phyloP scores from a whole-genome alignment of 2,888 invertebrate species.

The Ochropleura leucogaster region DNA sequence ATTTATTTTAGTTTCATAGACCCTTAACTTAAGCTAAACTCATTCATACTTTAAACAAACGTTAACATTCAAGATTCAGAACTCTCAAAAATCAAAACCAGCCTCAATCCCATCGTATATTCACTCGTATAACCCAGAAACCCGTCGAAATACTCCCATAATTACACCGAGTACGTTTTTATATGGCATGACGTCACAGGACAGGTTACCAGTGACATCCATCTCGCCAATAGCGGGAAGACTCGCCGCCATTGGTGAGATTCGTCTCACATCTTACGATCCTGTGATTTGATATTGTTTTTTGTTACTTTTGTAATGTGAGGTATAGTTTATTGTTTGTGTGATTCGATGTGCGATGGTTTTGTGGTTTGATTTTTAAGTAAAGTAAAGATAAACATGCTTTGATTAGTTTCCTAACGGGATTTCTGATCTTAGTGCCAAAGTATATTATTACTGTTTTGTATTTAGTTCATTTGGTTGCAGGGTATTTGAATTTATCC shows the following conservation, averaged over 20 bases:
- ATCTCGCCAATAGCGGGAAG: conserved; percentile 74
- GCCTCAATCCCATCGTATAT: conserved; percentile 4
- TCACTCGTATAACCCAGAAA: conserved; percentile 21
- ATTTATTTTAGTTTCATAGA: neutral
- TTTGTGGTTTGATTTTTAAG: conserved; percentile 10
- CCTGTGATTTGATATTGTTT: conserved; percentile 63
- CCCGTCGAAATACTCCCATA: conserved; percentile 45
- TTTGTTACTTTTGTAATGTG: conserved; percentile 57
- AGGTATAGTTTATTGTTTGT: conserved; percentile 44
- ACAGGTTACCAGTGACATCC: conserved; percentile 70
- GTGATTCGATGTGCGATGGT: conserved; percentile 16
- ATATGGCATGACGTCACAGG: conserved; percentile 61
- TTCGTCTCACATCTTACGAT: conserved; percentile 65
- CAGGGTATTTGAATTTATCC: neutral
- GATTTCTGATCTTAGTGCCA: neutral
- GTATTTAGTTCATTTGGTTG: neutral
- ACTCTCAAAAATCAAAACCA: neutral
- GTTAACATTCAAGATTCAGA: neutral
- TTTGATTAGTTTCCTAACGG: neutral
- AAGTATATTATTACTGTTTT: neutral
- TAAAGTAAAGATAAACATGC: neutral
- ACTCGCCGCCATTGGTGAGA: conserved; percentile 73
- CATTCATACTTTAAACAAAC: neutral
- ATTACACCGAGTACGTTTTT: conserved; percentile 59
- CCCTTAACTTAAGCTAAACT: neutral